Conservation (phyloP, 2,797 vertebrate species). For the Trematomus bernacchii region DNA sequence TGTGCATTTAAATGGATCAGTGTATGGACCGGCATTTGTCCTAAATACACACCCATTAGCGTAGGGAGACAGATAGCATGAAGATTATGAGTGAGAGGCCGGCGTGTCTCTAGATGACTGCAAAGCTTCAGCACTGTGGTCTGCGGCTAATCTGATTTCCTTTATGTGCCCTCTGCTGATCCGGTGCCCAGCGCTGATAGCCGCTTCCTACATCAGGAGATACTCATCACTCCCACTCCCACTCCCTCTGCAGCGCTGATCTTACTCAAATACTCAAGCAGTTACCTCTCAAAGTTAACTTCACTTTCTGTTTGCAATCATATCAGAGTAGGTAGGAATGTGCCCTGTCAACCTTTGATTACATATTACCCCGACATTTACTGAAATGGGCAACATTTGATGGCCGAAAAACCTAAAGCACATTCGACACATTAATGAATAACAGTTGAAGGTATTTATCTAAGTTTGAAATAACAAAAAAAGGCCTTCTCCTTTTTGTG, state of each 20-base stretch:
- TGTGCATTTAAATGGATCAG: background rate
- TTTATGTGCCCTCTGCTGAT: constrained; percentile 58
- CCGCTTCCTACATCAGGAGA: constrained; percentile 53
- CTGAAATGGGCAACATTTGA: constrained; percentile 40
- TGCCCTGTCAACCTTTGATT: constrained; percentile 43
- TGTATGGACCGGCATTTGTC: constrained; percentile 18
- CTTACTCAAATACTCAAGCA: constrained; percentile 16
- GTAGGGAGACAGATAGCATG: constrained; percentile 33
- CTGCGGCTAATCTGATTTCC: constrained; percentile 73
- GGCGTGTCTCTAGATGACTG: constrained; percentile 56
- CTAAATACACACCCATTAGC: constrained; percentile 9
- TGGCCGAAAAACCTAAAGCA: constrained; percentile 41
- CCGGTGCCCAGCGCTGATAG: constrained; percentile 32
- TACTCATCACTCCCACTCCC: constrained; percentile 44
- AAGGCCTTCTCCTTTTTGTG: background rate
- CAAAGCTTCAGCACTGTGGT: constrained; percentile 47
- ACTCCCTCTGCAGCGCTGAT: constrained; percentile 30
- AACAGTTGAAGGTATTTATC: constrained; percentile 21
- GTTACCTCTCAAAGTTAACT: constrained; percentile 35
- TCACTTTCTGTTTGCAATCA: constrained; percentile 25
- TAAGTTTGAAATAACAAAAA: constrained; percentile 21
- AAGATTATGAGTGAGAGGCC: constrained; percentile 51
- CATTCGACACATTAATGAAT: constrained; percentile 31
- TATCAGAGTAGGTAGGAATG: constrained; percentile 30
- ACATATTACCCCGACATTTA: constrained; percentile 57